Percentiles rank a stretch among this genome's conserved stretches.
Conservation (phyloP, 1,140 invertebrate genomes). For the Anadara kagoshimensis region DNA sequence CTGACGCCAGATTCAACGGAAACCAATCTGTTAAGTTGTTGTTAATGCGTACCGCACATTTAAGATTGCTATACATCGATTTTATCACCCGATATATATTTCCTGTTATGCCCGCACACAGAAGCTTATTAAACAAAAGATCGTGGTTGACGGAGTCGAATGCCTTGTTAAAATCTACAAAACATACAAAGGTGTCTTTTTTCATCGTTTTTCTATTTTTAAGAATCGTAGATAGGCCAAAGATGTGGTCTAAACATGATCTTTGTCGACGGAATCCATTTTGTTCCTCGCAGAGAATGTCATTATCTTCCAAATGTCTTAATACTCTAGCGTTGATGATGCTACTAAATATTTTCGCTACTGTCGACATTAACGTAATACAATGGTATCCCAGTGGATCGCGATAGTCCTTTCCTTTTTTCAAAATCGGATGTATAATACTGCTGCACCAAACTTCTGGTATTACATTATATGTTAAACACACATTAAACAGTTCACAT, state of each 20-base stretch:
- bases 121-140: no score
- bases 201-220: no score
- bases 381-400: slow-evolving; percentile 39
- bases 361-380: slow-evolving; percentile 31
- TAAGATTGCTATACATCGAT: not conserved
- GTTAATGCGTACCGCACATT: slow-evolving; percentile 8
- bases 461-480: not conserved
- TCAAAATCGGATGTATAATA: slow-evolving; percentile 37
- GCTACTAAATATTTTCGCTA: no score
- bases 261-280: not conserved
- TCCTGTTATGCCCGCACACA: no score
- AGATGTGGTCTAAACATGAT: slow-evolving; percentile 4
- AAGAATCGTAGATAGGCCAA: not conserved
- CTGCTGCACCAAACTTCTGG: slow-evolving; percentile 27
- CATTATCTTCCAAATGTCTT: no score
- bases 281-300: no score
- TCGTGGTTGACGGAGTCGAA: no score
- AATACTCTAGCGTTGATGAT: no score
- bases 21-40: slow-evolving; percentile 2
- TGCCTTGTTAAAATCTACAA: no score
- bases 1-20: not conserved
- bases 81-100: no score
- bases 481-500: not conserved
- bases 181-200: no score
- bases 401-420: slow-evolving; percentile 21